Percentiles rank a stretch among this genome's conserved stretches.
phyloP scores from a whole-genome alignment of 2,113 vertebrate genomes.

The Cavia aperea region DNA sequence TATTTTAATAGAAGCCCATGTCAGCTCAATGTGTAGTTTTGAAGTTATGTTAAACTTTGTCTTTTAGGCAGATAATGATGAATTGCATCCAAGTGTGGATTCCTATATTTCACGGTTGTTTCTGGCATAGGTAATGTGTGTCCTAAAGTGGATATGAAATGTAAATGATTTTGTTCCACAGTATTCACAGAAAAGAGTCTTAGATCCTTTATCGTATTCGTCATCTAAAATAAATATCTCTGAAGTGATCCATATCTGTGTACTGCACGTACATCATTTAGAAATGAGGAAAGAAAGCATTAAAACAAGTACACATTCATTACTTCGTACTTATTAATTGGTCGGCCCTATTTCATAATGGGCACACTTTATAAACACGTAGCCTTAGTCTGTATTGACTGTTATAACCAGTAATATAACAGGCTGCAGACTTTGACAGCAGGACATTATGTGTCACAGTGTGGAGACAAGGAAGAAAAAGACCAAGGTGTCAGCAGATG shows the following conservation, averaged over 20 bases:
- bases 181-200: neutral
- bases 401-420: neutral
- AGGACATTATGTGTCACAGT: neutral
- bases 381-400: neutral
- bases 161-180: neutral
- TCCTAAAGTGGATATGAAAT: neutral
- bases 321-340: neutral
- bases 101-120: neutral
- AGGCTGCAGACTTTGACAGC: neutral
- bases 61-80: neutral
- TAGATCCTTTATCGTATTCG: neutral
- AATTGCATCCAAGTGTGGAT: neutral
- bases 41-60: neutral
- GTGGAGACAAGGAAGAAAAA: neutral
- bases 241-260: neutral
- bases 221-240: neutral
- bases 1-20: neutral
- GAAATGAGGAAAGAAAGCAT: neutral
- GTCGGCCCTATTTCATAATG: neutral
- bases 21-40: neutral
- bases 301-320: neutral
- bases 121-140: neutral
- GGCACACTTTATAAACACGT: neutral
- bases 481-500: neutral
- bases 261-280: neutral